Evolutionary conservation across 2,888 invertebrate species (phyloP), one percentile per base, ranked within the genome.

Genomic region (Lochmaea capreae): DNA sequence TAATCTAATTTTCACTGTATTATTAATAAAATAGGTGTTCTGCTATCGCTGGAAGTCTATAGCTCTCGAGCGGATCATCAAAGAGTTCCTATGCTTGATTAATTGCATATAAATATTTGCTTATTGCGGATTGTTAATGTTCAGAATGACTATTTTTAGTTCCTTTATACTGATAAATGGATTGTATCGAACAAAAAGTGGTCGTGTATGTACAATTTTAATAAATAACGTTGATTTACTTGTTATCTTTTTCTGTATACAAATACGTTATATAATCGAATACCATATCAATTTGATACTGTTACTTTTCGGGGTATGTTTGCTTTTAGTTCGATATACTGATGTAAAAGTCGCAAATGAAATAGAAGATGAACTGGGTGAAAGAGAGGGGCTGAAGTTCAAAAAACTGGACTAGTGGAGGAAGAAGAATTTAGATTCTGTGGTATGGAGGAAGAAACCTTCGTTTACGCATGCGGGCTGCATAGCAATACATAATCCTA

Each of bases 21-120:
- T 46, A 46, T 46, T 12, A 46, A 12, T 2, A 14, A 46, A 46
- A 12, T 46, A 46, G 12, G 5, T 39, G 46, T 46, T 46, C 12
- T 12, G n/a, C n/a, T 49, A 49, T 49, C 49, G 14, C 49, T 49
- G 14, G 14, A 6, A 49, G n/a, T 49, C 49, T 6, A 49, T 18
- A 72, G 39, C 65, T 68, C 66, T 70, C 57, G 49, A 62, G 52
- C 74, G 71, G 57, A 43, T 43, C 69, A 72, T 76, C 73, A 76
- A 73, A 77, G 73, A 74, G 74, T 77, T 74, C 75, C 77, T 76
- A 72, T 76, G 74, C 72, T 77, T 74, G 70, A 77, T 76, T 71
- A 74, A 76, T 74, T 70, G 67, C 65, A 70, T 63, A 62, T 68
- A 74, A 77, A 77, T 74, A 74, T 76, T 77, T 72, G 59, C 43